Evolutionary conservation across 2,888 invertebrate species (phyloP).

Genomic region (Tipula lateralis): DNA sequence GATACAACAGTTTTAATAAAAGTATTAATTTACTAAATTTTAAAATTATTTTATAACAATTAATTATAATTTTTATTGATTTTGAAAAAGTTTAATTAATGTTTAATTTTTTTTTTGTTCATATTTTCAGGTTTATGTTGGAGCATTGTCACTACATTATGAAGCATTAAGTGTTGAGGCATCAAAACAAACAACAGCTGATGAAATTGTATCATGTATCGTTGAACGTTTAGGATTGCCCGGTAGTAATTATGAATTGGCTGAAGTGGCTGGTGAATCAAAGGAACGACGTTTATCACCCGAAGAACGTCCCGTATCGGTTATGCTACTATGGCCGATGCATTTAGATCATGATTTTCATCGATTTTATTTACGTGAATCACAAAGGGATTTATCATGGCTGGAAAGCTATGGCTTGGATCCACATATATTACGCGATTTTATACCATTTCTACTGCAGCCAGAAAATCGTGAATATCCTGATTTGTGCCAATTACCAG

Average conservation of each 20-base stretch:
- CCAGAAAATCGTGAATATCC: slow-evolving; percentile 92
- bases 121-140: slow-evolving; percentile 72
- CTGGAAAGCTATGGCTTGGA: slow-evolving; percentile 84
- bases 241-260: slow-evolving; percentile 70
- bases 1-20: slow-evolving; percentile 30
- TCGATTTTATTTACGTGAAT: slow-evolving; percentile 81
- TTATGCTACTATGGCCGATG: slow-evolving; percentile 79
- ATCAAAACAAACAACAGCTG: slow-evolving; percentile 85
- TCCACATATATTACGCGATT: slow-evolving; percentile 87
- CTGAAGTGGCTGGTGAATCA: slow-evolving; percentile 83
- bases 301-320: slow-evolving; percentile 73
- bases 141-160: slow-evolving; percentile 79
- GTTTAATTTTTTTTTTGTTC: slow-evolving; percentile 20
- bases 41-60: slow-evolving; percentile 14
- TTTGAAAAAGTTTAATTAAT: background rate
- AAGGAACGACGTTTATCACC: slow-evolving; percentile 84
- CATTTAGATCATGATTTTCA: slow-evolving; percentile 50
- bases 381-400: slow-evolving; percentile 79
- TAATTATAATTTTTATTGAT: background rate
- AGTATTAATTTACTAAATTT: slow-evolving; percentile 25
- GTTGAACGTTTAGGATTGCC: slow-evolving; percentile 65
- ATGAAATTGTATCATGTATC: slow-evolving; percentile 86
- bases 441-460: slow-evolving; percentile 84
- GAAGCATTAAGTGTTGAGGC: slow-evolving; percentile 87
- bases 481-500: slow-evolving; percentile 87